These are phyloP conservation scores for Drosophila bocqueti DNA, from an alignment of 1,140 invertebrate genomes.

Conservation along the genomic window DNA sequence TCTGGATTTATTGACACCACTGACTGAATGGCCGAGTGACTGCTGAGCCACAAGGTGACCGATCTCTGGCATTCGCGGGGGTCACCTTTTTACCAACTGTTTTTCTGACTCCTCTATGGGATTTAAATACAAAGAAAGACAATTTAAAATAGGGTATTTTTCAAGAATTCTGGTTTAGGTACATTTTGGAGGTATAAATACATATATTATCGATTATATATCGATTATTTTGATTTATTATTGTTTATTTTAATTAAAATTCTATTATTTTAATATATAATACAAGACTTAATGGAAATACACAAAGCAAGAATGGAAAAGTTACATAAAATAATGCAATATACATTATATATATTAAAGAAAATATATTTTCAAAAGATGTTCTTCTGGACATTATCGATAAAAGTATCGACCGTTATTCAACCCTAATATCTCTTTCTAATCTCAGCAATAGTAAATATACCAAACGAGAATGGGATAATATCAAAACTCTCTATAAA, in stretches of 20 bases:
- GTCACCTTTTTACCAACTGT: conserved; percentile 22
- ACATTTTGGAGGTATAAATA: background rate
- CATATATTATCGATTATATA: background rate
- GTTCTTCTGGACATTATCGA: no score
- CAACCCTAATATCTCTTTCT: no score
- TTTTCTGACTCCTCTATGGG: background rate
- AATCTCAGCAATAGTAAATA: no score
- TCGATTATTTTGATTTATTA: background rate
- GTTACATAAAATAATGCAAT: no score
- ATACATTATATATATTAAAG: no score
- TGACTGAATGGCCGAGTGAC: conserved; percentile 43
- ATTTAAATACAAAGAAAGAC: background rate
- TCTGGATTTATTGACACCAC: conserved; percentile 61
- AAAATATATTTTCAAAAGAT: no score
- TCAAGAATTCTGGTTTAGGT: background rate
- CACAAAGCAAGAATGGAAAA: background rate
- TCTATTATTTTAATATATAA: background rate
- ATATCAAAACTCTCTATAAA: no score
- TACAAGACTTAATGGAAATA: background rate
- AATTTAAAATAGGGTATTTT: background rate
- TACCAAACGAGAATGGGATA: no score
- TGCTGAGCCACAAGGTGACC: conserved; percentile 59
- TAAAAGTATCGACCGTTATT: no score
- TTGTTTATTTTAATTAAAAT: background rate
- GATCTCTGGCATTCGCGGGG: conserved; percentile 29